These are phyloP conservation scores for Isotomurus palustris DNA, from an alignment of 2,888 invertebrate species.

Conservation along the genomic window DNA sequence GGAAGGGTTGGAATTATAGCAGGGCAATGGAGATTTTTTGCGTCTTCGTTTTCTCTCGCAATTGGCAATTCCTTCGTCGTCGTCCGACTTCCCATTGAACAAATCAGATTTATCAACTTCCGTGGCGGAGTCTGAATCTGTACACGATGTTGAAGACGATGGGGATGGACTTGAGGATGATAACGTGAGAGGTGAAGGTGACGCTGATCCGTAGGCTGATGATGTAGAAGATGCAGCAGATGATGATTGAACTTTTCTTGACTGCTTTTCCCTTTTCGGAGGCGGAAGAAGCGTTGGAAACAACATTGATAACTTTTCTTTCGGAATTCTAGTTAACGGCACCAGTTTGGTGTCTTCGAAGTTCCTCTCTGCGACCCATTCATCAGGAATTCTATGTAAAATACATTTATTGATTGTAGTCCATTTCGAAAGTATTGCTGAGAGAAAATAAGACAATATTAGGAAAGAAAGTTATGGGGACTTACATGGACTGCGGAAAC, in stretches of 20 bases:
- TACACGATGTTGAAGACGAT: constrained; percentile 5
- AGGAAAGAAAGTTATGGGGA: constrained; percentile 47
- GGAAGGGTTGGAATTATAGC: not conserved
- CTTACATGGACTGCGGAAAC: constrained; percentile 83
- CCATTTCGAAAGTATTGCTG: no score
- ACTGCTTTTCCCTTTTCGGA: constrained; percentile 10
- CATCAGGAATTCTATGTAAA: constrained; percentile 39
- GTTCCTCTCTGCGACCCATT: constrained; percentile 44
- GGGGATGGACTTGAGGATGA: constrained; percentile 22
- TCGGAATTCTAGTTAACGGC: constrained; percentile 43
- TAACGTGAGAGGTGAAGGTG: not conserved
- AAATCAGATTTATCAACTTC: not conserved
- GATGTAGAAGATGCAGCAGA: constrained; percentile 21
- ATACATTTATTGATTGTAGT: no score
- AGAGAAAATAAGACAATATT: no score
- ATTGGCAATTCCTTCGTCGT: constrained; percentile 14
- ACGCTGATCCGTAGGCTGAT: constrained; percentile 12
- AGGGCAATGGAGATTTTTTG: not conserved
- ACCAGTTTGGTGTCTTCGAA: constrained; percentile 35
- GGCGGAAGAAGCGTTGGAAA: constrained; percentile 43
- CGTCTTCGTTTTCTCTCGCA: not conserved
- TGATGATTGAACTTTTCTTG: constrained; percentile 5
- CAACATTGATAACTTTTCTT: constrained; percentile 38
- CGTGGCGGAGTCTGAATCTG: constrained; percentile 1
- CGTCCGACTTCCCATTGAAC: constrained; percentile 1